Evolutionary conservation across 2,797 vertebrate genomes (phyloP).

Genomic region (Premnoplex brunnescens): DNA sequence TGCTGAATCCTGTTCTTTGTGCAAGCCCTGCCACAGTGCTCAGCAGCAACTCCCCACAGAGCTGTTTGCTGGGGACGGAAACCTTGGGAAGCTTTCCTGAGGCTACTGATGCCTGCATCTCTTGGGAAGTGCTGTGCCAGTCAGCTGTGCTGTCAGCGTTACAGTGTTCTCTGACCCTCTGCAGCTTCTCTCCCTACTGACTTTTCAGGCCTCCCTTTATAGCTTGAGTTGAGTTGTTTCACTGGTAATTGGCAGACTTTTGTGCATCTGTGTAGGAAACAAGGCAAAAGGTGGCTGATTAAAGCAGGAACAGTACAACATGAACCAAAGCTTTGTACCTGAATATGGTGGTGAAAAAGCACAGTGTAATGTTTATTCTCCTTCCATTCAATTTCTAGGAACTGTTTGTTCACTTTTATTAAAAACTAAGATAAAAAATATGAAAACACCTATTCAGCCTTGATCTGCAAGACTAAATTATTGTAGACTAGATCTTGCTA

Average conservation of each 20-base stretch:
- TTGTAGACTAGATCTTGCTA: background rate
- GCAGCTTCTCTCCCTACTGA: background rate
- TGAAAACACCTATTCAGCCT: background rate
- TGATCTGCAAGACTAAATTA: background rate
- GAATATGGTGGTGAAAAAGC: background rate
- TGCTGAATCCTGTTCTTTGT: background rate
- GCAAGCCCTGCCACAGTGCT: background rate
- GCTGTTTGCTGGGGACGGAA: background rate
- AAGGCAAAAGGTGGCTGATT: background rate
- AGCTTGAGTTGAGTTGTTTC: background rate
- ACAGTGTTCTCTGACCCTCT: accelerated
- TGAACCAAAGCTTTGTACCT: background rate
- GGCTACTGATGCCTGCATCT: background rate
- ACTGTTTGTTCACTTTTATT: background rate
- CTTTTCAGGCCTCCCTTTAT: background rate
- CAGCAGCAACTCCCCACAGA: background rate
- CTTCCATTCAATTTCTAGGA: background rate
- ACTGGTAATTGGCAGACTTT: background rate
- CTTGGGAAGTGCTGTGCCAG: background rate
- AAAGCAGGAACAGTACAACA: background rate
- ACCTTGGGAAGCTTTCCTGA: background rate
- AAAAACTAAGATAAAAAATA: background rate
- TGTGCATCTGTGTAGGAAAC: background rate
- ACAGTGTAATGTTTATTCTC: background rate
- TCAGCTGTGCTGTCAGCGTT: background rate